Base-by-base conservation (phyloP, 1,140 invertebrate species). In the Orussus abietinus region DNA sequence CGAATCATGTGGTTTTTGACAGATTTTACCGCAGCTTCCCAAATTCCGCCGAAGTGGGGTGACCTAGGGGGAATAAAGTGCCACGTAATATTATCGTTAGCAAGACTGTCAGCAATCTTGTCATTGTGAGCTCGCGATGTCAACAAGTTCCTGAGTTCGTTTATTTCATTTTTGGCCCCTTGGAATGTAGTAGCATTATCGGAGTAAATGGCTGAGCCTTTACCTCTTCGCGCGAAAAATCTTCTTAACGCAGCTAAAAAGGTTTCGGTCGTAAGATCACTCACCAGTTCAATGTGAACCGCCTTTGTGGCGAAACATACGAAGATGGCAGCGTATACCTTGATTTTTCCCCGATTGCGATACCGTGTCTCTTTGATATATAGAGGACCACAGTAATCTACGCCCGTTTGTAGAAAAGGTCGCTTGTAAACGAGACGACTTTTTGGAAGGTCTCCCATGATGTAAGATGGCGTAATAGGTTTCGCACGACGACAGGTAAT, bases 371-470 rank as follows among this genome's bases (percentile, higher is more conserved):
- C 54, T 18, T 47, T 17, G 28, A 63, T 52, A 13, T 43, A 36
- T 14, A 66, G 51, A 7, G 60, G 57, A n/a, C 62, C 59, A 15
- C 44, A 53, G 28, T 57, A 59, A 37, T 69, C 65, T 28, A 67
- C 38, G 10, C 54, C 55, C 1, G 37, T 31, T 20, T 59, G 50
- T 17, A 45, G 31, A 51, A 71, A 60, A 18, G 60, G 49, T 29
- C 51, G 37, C 29, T 30, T 26, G 21, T 53, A 48, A 29, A 29
- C 50, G 0, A 67, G 35, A 28, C 64, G 34, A 9, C 35, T 15
- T 5, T 29, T 21, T 5, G 66, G 67, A 5, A 72, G 42, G 18
- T 64, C 49, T 18, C 57, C 62, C 67, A 70, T 70, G 0, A 57
- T 6, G 25, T 65, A 50, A 6, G 37, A 5, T 12, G 20, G 28